Conservation (phyloP, 1,140 invertebrate species). For the Sminthurides bifidus region DNA sequence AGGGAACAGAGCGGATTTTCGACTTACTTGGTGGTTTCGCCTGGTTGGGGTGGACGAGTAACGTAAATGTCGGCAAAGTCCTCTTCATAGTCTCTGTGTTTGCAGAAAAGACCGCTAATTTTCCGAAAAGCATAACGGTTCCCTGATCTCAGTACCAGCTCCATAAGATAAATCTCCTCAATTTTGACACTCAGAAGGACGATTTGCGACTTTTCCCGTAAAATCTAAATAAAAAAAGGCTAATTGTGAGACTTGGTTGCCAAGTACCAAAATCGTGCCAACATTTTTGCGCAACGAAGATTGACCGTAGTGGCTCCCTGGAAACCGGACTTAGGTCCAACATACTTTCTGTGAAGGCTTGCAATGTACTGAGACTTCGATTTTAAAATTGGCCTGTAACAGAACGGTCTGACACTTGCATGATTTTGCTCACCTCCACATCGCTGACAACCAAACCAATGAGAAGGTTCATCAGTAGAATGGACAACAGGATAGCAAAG, state of each 20-base stretch:
- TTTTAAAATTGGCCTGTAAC: too few relatives aligned
- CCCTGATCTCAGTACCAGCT: neutral
- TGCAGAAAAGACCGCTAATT: neutral
- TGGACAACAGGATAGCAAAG: conserved; percentile 37
- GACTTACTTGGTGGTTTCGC: too few relatives aligned
- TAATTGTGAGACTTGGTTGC: neutral
- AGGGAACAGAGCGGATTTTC: too few relatives aligned
- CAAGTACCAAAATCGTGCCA: neutral
- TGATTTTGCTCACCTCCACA: conserved; percentile 33
- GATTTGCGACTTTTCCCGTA: neutral
- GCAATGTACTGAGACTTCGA: too few relatives aligned
- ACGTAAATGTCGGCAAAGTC: conserved; percentile 2
- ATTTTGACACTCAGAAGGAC: neutral
- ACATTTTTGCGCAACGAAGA: too few relatives aligned
- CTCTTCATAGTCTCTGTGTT: neutral
- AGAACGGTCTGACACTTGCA: too few relatives aligned
- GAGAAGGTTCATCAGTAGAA: conserved; percentile 40
- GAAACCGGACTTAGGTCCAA: too few relatives aligned
- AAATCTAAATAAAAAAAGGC: neutral
- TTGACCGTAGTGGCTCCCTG: too few relatives aligned
- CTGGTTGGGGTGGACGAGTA: neutral
- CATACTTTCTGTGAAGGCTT: too few relatives aligned
- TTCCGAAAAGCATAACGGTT: neutral
- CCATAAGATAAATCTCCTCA: conserved; percentile 5
- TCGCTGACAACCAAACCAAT: conserved; percentile 40